phyloP scores from a whole-genome alignment of 2,888 invertebrate species.

The Acrobasis consociella region DNA sequence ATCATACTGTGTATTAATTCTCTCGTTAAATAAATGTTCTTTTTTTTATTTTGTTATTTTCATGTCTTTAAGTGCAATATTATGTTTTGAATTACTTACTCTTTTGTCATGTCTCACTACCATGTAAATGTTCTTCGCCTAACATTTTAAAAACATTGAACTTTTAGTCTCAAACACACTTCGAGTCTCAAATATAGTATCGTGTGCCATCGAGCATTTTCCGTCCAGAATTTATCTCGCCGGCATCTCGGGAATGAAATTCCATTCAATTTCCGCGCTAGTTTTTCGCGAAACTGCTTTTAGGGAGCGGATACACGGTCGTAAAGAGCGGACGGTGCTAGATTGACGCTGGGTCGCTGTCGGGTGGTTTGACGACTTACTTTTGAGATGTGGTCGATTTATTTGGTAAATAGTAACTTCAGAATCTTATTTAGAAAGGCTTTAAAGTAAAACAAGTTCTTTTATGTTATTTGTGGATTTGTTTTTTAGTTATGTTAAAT shows the following conservation, averaged over 20 bases:
- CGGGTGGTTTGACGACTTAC: not conserved
- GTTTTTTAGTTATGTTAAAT: too few relatives aligned
- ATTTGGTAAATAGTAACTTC: too few relatives aligned
- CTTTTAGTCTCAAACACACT: not conserved
- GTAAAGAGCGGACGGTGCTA: constrained; percentile 26
- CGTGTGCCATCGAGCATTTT: constrained; percentile 13
- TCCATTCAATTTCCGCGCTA: constrained; percentile 64
- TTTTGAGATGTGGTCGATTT: not conserved
- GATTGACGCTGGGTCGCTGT: not conserved
- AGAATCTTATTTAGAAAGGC: too few relatives aligned
- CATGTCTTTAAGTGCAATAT: too few relatives aligned
- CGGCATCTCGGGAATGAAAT: constrained; percentile 48
- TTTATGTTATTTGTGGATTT: too few relatives aligned
- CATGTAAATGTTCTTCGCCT: not conserved
- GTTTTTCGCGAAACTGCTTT: constrained; percentile 44
- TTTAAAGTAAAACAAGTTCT: too few relatives aligned
- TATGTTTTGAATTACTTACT: too few relatives aligned
- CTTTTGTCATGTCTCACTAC: too few relatives aligned
- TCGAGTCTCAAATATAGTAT: constrained; percentile 14
- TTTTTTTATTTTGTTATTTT: too few relatives aligned
- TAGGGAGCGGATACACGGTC: constrained; percentile 26
- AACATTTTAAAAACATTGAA: not conserved
- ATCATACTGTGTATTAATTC: too few relatives aligned
- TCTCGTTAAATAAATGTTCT: too few relatives aligned
- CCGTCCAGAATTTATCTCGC: constrained; percentile 35